phyloP scores from a whole-genome alignment of 2,113 vertebrate genomes.

The Dendropsophus ebraccatus region DNA sequence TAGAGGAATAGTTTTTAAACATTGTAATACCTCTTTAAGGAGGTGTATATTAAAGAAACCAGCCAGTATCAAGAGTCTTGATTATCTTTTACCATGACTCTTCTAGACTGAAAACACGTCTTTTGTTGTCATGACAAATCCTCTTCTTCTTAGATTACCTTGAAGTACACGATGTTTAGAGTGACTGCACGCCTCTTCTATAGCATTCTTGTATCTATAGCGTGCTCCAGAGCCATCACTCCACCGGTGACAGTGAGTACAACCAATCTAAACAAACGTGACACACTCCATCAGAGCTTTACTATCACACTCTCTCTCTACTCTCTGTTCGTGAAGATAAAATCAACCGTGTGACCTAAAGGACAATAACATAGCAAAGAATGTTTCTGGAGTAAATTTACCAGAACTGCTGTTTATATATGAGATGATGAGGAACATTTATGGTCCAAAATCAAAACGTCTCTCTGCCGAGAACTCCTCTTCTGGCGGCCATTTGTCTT shows the following conservation, averaged over 20 bases:
- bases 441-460: neutral
- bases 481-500: neutral
- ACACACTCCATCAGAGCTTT: slow-evolving; percentile 2
- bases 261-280: slow-evolving; percentile 16
- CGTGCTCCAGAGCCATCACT: slow-evolving; percentile 17
- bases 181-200: neutral
- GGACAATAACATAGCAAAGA: neutral
- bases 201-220: slow-evolving; percentile 4
- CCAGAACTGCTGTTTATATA: neutral
- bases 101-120: neutral
- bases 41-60: too few species aligned
- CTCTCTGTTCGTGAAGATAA: neutral
- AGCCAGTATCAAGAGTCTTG: neutral
- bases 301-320: neutral
- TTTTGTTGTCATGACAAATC: neutral
- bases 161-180: neutral
- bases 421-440: neutral
- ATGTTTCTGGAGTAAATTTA: neutral
- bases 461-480: neutral
- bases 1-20: too few species aligned
- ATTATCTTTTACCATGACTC: neutral
- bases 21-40: too few species aligned
- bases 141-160: neutral
- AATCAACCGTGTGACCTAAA: neutral
- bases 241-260: slow-evolving; percentile 3